These are phyloP conservation scores for Proterorhinus semilunaris DNA, from an alignment of 2,113 vertebrate genomes.

Conservation along the genomic window DNA sequence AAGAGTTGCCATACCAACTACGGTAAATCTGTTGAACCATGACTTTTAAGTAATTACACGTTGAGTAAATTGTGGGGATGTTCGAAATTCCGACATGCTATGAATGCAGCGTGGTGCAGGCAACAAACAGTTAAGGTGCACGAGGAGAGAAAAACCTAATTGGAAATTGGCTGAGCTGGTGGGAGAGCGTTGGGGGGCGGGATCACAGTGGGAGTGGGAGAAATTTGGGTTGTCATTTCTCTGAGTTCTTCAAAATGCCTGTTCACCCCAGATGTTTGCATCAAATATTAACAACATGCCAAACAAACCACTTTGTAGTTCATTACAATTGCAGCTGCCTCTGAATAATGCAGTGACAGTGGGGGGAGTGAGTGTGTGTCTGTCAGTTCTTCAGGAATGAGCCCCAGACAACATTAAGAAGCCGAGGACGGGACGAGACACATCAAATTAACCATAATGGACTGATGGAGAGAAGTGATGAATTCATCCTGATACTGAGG, in stretches of 20 bases:
- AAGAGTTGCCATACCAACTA: no score
- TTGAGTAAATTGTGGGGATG: background rate
- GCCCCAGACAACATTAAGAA: slow-evolving; percentile 65
- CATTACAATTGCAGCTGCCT: slow-evolving; percentile 71
- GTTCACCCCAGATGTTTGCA: slow-evolving; percentile 74
- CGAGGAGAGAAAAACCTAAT: slow-evolving; percentile 13
- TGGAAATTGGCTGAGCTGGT: slow-evolving; percentile 39
- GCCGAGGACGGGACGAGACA: slow-evolving; percentile 53
- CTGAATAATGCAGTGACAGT: slow-evolving; percentile 64
- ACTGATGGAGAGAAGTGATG: slow-evolving; percentile 69
- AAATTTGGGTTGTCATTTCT: slow-evolving; percentile 66
- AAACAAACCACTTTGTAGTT: slow-evolving; percentile 78
- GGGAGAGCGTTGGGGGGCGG: slow-evolving; percentile 37
- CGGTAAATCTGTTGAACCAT: no score
- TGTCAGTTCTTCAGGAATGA: slow-evolving; percentile 70
- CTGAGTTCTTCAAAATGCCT: slow-evolving; percentile 65
- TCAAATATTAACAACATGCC: slow-evolving; percentile 76
- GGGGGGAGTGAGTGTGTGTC: slow-evolving; percentile 39
- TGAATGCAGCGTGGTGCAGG: slow-evolving; percentile 10
- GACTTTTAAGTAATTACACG: no score
- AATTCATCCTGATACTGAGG: slow-evolving; percentile 64
- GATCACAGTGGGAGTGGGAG: slow-evolving; percentile 55
- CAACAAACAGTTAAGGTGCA: slow-evolving; percentile 27
- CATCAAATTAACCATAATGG: slow-evolving; percentile 67
- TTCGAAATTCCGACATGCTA: background rate